Base-by-base conservation (phyloP, 2,113 vertebrate species). In the Lepus americanus region DNA sequence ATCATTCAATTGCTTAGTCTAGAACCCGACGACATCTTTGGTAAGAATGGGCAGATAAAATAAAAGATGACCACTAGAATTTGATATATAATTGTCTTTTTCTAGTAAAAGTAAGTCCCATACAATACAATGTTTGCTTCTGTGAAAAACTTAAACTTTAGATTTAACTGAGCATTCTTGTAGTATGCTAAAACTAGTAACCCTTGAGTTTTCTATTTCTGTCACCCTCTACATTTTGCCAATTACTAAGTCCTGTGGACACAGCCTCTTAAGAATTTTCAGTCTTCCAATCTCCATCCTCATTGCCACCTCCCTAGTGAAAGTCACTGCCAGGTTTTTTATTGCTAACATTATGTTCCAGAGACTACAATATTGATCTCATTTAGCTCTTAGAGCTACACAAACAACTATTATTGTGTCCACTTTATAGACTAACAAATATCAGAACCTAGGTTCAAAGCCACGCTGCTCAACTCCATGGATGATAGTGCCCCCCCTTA, bases 401-500 rank as follows among this genome's bases (percentile, higher is more conserved):
- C 3, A 25, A 78, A 51, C 27, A 78, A 87, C 3, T 72, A 17
- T 14, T 73, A 19, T 31, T 13, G n/a, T 9, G 3, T 66, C 12
- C 20, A 59, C 25, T 39, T 7, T 16, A 10, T 2, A 80, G 20
- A 55, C 11, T 73, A 27, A 76, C 29, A n/a, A 92, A n/a, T 0
- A n/a, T 36, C 23, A 74, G 33, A 70, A 31, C 12, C 0, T 3
- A 8, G 5, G 33, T 51, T 66, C 14, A 22, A 72, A 88, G 23
- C 8, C 7, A 39, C 51, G 6, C 76, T 49, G 3, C 27, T 23
- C 3, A 59, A 8, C 53, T 23, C 23, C 49, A 17, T 22, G 7
- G 9, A 6, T 23, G 55, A 6, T 23, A 49, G 1, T 1, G 0
- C 0, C 17, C 17, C 0, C 9, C 25, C 13, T 14, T 12, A 12